Conservation (phyloP, 2,113 vertebrate species). For the Cochlearius cochlearius region DNA sequence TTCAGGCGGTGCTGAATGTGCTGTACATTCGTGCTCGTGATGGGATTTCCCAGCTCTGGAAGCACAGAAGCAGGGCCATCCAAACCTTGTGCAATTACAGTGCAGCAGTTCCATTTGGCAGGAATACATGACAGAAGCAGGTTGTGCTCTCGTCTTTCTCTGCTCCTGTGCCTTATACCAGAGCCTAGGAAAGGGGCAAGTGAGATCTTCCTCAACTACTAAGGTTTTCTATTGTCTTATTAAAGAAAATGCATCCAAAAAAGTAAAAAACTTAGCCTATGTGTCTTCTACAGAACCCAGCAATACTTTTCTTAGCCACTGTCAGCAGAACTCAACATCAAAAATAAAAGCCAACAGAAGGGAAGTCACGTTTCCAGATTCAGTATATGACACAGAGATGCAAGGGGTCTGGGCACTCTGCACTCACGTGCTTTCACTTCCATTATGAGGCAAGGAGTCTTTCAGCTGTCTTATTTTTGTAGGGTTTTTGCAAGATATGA, state of each 20-base stretch:
- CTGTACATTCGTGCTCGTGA: background rate
- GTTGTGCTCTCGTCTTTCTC: background rate
- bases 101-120: background rate
- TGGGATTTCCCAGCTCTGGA: background rate
- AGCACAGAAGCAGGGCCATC: background rate
- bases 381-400: background rate
- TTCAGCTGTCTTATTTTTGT: background rate
- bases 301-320: background rate
- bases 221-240: background rate
- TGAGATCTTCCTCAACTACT: background rate
- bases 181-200: background rate
- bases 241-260: background rate
- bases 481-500: background rate
- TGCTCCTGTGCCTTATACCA: background rate
- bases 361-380: background rate
- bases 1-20: background rate
- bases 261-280: background rate
- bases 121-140: background rate
- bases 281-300: background rate
- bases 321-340: background rate
- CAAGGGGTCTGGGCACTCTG: background rate
- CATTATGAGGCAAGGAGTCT: background rate
- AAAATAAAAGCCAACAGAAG: background rate
- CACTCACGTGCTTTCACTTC: background rate
- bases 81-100: background rate